Evolutionary conservation across 2,797 vertebrate species (phyloP).

Genomic region (Ctenosaura bakeri): DNA sequence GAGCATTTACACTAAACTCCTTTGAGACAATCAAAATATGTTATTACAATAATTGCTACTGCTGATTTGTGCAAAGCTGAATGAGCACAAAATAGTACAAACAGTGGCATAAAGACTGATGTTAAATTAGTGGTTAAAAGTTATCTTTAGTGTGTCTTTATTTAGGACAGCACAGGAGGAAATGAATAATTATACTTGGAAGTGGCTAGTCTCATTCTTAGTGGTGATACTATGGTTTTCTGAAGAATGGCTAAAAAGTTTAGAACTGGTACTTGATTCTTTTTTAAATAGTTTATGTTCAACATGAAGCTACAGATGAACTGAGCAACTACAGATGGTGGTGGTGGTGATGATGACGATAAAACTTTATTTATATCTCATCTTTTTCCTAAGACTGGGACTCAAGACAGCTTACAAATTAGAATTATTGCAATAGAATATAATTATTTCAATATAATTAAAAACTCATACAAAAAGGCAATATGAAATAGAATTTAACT

Average conservation of each 20-base stretch:
- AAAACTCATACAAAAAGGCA: too few relatives aligned
- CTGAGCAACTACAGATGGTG: neutral
- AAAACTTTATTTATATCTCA: too few relatives aligned
- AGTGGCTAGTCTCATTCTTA: neutral
- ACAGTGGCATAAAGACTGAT: neutral
- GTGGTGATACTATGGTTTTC: neutral
- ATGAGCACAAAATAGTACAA: neutral
- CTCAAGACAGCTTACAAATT: too few relatives aligned
- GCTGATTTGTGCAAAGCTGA: neutral
- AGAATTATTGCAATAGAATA: too few relatives aligned
- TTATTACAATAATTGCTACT: neutral
- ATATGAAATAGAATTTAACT: too few relatives aligned
- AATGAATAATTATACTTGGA: neutral
- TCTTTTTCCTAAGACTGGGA: too few relatives aligned
- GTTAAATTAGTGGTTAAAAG: neutral
- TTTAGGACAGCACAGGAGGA: neutral
- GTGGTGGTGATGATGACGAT: too few relatives aligned
- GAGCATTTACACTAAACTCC: neutral
- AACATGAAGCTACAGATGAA: neutral
- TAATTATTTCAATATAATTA: too few relatives aligned
- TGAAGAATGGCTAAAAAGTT: neutral
- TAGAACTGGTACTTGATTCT: neutral
- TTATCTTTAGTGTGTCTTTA: neutral
- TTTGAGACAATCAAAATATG: neutral
- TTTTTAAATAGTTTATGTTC: neutral